A percentile compares a stretch with the other conserved stretches of the same genome.
These are phyloP conservation scores for Barbus barbus DNA, from an alignment of 2,113 vertebrate genomes.

Conservation along the genomic window DNA sequence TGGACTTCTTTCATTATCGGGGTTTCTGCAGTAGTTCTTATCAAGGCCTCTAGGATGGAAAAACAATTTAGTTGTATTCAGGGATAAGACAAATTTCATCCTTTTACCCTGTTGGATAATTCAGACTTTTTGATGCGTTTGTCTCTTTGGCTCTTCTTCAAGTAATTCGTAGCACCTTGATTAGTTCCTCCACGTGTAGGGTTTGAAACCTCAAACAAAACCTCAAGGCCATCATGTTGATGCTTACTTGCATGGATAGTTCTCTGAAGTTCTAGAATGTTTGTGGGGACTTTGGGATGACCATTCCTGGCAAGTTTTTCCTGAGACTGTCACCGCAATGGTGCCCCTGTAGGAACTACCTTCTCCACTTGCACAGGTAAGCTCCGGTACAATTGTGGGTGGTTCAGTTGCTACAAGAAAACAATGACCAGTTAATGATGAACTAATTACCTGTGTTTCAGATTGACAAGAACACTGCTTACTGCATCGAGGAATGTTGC, in stretches of 20 bases:
- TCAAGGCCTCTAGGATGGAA: slow-evolving; percentile 77
- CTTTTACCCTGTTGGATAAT: too few relatives aligned
- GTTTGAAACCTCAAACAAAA: neutral
- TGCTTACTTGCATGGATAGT: slow-evolving; percentile 94
- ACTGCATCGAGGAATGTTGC: slow-evolving; percentile 87
- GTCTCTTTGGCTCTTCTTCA: too few relatives aligned
- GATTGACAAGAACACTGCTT: neutral
- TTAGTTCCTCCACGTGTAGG: neutral
- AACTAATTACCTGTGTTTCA: neutral
- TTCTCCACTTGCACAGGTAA: slow-evolving; percentile 80
- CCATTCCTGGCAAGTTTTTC: slow-evolving; percentile 89
- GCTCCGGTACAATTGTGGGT: slow-evolving; percentile 76
- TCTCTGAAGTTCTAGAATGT: slow-evolving; percentile 85
- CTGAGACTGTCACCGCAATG: slow-evolving; percentile 76
- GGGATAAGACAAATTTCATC: too few relatives aligned
- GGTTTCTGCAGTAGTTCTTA: slow-evolving; percentile 91
- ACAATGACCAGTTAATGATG: neutral
- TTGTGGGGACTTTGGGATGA: slow-evolving; percentile 81
- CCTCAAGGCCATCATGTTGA: neutral
- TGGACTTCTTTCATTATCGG: slow-evolving; percentile 82
- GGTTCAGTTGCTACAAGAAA: slow-evolving; percentile 76
- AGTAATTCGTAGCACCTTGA: too few relatives aligned
- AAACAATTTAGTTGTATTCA: neutral
- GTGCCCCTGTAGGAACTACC: slow-evolving; percentile 83
- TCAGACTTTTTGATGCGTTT: too few relatives aligned